Conservation (phyloP, 2,797 vertebrate species). For the Harpagifer antarcticus region DNA sequence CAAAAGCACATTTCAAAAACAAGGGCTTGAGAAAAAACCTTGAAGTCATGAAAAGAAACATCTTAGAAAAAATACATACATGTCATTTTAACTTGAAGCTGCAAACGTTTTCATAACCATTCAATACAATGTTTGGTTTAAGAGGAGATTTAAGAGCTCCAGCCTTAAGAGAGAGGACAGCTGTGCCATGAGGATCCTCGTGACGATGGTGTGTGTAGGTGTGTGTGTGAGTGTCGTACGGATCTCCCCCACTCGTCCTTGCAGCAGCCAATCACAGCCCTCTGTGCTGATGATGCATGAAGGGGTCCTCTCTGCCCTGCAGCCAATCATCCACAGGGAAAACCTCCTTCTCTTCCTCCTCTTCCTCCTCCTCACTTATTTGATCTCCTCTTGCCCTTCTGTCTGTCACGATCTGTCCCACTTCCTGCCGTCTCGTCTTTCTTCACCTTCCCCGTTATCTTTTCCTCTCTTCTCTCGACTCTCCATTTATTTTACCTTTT, state of each 20-base stretch:
- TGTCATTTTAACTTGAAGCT: too few relatives aligned
- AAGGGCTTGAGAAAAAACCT: too few relatives aligned
- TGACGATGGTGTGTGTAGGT: too few relatives aligned
- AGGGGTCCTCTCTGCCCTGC: slow-evolving; percentile 13
- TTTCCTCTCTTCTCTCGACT: background rate
- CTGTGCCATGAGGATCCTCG: too few relatives aligned
- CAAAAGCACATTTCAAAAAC: too few relatives aligned
- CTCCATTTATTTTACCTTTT: too few relatives aligned
- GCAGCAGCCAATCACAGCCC: slow-evolving; percentile 35
- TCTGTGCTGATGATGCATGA: slow-evolving; percentile 18
- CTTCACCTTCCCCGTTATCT: background rate
- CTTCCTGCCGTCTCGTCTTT: background rate
- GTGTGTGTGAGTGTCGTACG: background rate
- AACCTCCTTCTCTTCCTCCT: background rate
- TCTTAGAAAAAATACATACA: too few relatives aligned
- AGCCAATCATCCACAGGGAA: slow-evolving; percentile 16
- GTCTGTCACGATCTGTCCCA: background rate
- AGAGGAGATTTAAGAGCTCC: too few relatives aligned
- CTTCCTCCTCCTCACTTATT: background rate
- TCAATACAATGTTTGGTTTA: too few relatives aligned
- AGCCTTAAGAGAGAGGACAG: too few relatives aligned
- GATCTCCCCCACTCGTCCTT: background rate
- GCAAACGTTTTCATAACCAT: too few relatives aligned
- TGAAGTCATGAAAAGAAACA: too few relatives aligned
- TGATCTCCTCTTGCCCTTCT: background rate